Conservation (phyloP, 2,113 vertebrate species). For the Seriola rivoliana region DNA sequence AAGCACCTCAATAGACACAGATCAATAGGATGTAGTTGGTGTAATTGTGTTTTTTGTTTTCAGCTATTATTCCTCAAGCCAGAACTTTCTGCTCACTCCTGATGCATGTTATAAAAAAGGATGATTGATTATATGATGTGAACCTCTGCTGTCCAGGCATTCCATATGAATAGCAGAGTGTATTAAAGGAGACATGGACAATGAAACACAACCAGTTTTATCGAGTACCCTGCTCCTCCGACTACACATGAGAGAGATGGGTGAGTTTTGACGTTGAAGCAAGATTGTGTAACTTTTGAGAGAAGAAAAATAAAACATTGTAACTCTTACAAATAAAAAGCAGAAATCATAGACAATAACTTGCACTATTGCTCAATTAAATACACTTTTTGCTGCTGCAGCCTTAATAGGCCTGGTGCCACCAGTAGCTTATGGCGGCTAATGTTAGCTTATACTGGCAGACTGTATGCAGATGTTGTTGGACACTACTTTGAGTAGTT, state of each 20-base stretch:
- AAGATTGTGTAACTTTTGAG: not conserved
- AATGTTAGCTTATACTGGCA: no score
- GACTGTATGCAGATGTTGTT: no score
- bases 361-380: not conserved
- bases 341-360: not conserved
- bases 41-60: slow-evolving; percentile 1
- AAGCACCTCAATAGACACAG: not conserved
- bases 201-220: not conserved
- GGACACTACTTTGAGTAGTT: no score
- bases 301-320: not conserved
- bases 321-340: not conserved
- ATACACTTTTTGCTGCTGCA: no score
- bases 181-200: not conserved
- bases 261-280: not conserved
- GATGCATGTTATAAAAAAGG: not conserved
- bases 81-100: not conserved
- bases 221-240: accelerated
- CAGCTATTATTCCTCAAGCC: not conserved
- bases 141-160: not conserved
- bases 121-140: not conserved
- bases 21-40: not conserved
- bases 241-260: no score
- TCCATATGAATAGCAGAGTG: not conserved
- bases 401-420: no score
- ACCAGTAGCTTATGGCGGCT: no score